phyloP scores from a whole-genome alignment of 2,113 vertebrate genomes.

The Ceratotherium simum region DNA sequence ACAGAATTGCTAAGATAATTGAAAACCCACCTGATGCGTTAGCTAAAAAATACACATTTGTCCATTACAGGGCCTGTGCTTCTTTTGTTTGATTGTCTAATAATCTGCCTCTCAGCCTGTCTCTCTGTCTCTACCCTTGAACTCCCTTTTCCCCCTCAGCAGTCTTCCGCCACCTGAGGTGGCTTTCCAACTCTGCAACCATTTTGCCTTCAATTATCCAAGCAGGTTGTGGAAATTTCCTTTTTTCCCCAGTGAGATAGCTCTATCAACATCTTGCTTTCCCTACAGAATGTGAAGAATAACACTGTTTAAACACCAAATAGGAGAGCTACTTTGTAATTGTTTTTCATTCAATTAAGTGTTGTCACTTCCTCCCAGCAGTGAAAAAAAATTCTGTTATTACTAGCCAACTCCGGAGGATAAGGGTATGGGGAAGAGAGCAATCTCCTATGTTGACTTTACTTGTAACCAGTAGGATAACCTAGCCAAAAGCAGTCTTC shows the following conservation, averaged over 20 bases:
- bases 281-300: neutral
- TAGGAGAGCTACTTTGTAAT: neutral
- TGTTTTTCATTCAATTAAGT: neutral
- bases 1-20: neutral
- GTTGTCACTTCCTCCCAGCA: too few species aligned
- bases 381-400: too few species aligned
- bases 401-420: too few species aligned
- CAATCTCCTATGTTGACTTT: neutral
- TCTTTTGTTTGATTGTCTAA: neutral
- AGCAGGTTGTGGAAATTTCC: neutral
- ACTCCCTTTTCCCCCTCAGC: neutral
- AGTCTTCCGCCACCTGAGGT: neutral
- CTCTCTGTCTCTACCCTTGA: neutral
- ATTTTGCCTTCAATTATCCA: neutral
- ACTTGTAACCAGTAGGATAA: neutral
- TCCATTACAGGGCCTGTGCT: neutral
- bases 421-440: too few species aligned
- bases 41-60: neutral
- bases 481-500: neutral
- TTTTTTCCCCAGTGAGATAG: neutral
- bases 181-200: neutral
- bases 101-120: neutral
- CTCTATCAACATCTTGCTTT: neutral
- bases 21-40: neutral
- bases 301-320: neutral